Base-by-base conservation (phyloP, 2,888 invertebrate species). In the Agriotes lineatus region DNA sequence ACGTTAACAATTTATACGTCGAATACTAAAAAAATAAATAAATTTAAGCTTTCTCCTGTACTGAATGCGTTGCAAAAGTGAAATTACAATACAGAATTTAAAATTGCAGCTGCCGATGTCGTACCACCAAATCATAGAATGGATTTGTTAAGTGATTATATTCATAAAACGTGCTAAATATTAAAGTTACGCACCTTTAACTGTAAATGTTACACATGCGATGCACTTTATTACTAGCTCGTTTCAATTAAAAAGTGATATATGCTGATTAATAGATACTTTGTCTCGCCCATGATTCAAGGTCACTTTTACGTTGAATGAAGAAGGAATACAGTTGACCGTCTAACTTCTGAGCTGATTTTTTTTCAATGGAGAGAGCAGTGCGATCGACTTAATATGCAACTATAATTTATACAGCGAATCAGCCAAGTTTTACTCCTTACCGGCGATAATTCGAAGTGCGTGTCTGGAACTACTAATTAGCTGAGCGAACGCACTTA, bases 31-130 rank as follows among this genome's bases (percentile, higher is more conserved):
- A 25, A 7, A 3, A 25, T 7, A 25, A 63, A 45, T 45, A 35
- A 52, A 63, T 30, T 63, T 57, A 14, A 57, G 44, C 63, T 63
- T 63, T 63, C 63, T 56, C 63, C 35, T 25, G 19, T 9, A 12
- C 30, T 22, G 35, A 52, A 25, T 62, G 39, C 20, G 12, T 10
- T 30, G 25, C 25, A n/a, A n/a, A 22, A 30, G 14, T 2, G 45
- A 18, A n/a, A 7, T 42, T 42, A 42, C 14, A 14, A 14, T 33
- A 30, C 9, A n/a, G n/a, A n/a, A n/a, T n/a, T n/a, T n/a, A n/a
- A n/a, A n/a, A n/a, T n/a, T n/a, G n/a, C n/a, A n/a, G n/a, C n/a
- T n/a, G n/a, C n/a, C n/a, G n/a, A n/a, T n/a, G n/a, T n/a, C n/a
- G n/a, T n/a, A n/a, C n/a, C n/a, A n/a, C n/a, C n/a, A n/a, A n/a